A percentile compares a stretch with the other conserved stretches of the same genome.
Evolutionary conservation across 37 sponge, comb jelly and placozoan species (phyloP).

Genomic region (Geodia barretti): DNA sequence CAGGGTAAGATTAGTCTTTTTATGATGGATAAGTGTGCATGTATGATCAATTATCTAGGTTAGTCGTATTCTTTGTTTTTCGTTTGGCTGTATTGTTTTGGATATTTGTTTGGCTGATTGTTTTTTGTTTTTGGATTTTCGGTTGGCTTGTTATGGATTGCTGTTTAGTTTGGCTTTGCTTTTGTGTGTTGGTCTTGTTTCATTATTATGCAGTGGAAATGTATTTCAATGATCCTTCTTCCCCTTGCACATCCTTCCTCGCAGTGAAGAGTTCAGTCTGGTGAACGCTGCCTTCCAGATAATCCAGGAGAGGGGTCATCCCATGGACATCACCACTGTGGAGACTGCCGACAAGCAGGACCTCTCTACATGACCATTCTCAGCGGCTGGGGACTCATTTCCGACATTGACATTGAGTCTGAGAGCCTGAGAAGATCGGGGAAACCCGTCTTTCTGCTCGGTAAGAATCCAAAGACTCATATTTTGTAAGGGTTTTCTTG

Average conservation of each 20-base stretch:
- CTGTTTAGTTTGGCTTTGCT: no score
- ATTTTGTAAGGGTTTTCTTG: no score
- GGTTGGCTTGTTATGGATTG: no score
- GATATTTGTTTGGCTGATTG: no score
- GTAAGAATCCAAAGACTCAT: neutral
- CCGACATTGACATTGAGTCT: slow-evolving; percentile 93
- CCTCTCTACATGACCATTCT: slow-evolving; percentile 67
- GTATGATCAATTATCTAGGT: no score
- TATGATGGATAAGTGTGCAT: no score
- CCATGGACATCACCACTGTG: slow-evolving; percentile 70
- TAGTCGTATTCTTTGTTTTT: no score
- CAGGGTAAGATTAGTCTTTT: slow-evolving; percentile 56
- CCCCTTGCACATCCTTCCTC: neutral
- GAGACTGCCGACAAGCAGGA: slow-evolving; percentile 22
- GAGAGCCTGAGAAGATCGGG: slow-evolving; percentile 83
- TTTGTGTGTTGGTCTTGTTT: no score
- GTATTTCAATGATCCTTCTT: neutral
- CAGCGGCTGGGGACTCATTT: slow-evolving; percentile 79
- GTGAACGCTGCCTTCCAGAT: slow-evolving; percentile 79
- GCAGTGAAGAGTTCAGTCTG: slow-evolving; percentile 80
- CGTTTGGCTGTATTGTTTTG: no score
- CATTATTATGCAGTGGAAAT: no score
- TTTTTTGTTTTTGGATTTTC: no score
- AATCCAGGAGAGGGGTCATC: slow-evolving; percentile 56
- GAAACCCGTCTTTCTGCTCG: slow-evolving; percentile 46